These are phyloP conservation scores for Thymelicus acteon DNA, from an alignment of 2,888 invertebrate species.

Conservation along the genomic window DNA sequence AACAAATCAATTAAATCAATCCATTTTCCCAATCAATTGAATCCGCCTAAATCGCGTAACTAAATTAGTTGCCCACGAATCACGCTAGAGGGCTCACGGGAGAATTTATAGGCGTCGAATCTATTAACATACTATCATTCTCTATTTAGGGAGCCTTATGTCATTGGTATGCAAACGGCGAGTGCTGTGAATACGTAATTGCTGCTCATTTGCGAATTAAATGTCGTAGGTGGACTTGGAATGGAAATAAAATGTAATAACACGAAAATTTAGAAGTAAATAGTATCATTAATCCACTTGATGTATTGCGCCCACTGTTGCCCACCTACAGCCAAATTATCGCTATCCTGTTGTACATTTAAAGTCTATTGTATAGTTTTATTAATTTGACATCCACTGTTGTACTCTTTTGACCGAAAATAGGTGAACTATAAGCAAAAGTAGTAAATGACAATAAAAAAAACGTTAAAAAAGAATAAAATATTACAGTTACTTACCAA, in stretches of 20 bases:
- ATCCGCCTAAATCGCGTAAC: constrained; percentile 14
- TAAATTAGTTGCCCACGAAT: not conserved
- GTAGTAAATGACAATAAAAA: too few relatives aligned
- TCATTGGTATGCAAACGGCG: constrained; percentile 26
- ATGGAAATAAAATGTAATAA: constrained; percentile 5
- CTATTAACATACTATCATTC: constrained; percentile 22
- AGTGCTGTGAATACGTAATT: constrained; percentile 25
- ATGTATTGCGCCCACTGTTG: not conserved
- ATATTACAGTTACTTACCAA: too few relatives aligned
- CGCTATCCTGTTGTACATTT: not conserved
- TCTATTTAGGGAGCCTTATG: constrained; percentile 27
- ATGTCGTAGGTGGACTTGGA: constrained; percentile 17
- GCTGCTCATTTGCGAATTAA: constrained; percentile 20
- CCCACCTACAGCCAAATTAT: not conserved
- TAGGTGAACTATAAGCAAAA: not conserved
- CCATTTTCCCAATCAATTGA: constrained; percentile 23
- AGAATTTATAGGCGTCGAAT: constrained; percentile 12
- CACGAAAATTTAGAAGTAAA: constrained; percentile 4
- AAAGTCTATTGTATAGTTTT: not conserved
- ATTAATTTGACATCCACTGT: not conserved
- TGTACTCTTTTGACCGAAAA: not conserved
- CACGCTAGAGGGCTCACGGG: constrained; percentile 1
- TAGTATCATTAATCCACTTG: not conserved
- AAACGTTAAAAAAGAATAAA: too few relatives aligned
- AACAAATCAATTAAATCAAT: constrained; percentile 3